Evolutionary conservation across 2,888 invertebrate species (phyloP).

Genomic region (Tetranychus truncatus): DNA sequence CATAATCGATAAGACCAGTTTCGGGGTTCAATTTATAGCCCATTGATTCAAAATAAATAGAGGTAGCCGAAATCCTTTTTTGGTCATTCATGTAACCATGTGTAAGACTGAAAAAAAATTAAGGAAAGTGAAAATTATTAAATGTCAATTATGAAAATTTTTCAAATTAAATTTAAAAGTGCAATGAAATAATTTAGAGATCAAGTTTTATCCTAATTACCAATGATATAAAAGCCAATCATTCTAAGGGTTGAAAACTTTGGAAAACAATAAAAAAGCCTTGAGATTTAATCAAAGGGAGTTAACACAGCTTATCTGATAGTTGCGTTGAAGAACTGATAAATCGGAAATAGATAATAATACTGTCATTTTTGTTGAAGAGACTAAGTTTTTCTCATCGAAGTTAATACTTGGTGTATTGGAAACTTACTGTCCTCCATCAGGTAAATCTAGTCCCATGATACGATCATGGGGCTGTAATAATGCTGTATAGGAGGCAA

Average conservation of each 20-base stretch:
- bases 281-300: no score
- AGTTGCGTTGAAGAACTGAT: no score
- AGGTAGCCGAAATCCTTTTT: slow-evolving; percentile 42
- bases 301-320: no score
- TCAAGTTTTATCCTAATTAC: no score
- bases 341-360: not conserved
- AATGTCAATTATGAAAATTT: not conserved
- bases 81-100: slow-evolving; percentile 40
- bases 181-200: no score
- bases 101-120: slow-evolving; percentile 27
- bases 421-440: slow-evolving; percentile 37
- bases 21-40: slow-evolving; percentile 40
- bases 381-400: not conserved
- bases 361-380: not conserved
- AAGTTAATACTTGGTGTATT: slow-evolving; percentile 21
- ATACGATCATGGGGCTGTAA: slow-evolving; percentile 41
- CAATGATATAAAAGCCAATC: no score
- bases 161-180: no score
- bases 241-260: no score
- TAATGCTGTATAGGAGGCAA: slow-evolving; percentile 42
- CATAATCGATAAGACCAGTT: slow-evolving; percentile 43
- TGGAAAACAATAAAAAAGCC: no score
- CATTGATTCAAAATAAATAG: slow-evolving; percentile 44
- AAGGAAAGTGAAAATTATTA: not conserved
- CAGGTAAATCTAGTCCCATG: slow-evolving; percentile 43